These are phyloP conservation scores for Enteromius argenteus DNA, from an alignment of 2,797 vertebrate species.

Conservation along the genomic window DNA sequence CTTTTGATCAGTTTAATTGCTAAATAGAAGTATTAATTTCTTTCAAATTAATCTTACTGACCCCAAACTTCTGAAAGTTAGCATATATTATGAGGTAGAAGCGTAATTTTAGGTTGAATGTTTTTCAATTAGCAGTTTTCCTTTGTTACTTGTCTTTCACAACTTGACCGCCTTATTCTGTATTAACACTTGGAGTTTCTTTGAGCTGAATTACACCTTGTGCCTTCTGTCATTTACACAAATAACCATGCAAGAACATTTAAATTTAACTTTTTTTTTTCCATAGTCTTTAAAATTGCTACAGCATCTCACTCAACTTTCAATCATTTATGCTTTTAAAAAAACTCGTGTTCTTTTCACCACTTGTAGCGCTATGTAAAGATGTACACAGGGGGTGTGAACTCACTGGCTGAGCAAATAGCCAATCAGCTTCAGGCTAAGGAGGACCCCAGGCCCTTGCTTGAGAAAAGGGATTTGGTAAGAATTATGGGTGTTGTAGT, in stretches of 20 bases:
- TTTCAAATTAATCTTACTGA: background rate
- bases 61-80: background rate
- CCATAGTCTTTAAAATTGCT: background rate
- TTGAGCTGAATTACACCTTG: conserved; percentile 48
- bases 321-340: conserved; percentile 51
- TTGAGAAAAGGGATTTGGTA: conserved; percentile 96
- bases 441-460: conserved; percentile 86
- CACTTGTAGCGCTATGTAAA: conserved; percentile 89
- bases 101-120: background rate
- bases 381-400: conserved; percentile 96
- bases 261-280: conserved; percentile 12
- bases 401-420: conserved; percentile 96
- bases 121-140: background rate
- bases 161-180: background rate
- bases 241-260: background rate
- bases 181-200: background rate
- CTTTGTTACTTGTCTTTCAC: background rate
- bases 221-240: conserved; percentile 44
- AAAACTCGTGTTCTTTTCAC: conserved; percentile 65
- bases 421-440: conserved; percentile 93
- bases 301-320: background rate
- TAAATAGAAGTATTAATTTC: background rate
- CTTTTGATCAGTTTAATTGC: background rate
- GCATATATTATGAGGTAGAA: background rate
- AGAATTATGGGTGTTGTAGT: conserved; percentile 71